Evolutionary conservation across 2,888 invertebrate species (phyloP).

Genomic region (Machimus atricapillus): DNA sequence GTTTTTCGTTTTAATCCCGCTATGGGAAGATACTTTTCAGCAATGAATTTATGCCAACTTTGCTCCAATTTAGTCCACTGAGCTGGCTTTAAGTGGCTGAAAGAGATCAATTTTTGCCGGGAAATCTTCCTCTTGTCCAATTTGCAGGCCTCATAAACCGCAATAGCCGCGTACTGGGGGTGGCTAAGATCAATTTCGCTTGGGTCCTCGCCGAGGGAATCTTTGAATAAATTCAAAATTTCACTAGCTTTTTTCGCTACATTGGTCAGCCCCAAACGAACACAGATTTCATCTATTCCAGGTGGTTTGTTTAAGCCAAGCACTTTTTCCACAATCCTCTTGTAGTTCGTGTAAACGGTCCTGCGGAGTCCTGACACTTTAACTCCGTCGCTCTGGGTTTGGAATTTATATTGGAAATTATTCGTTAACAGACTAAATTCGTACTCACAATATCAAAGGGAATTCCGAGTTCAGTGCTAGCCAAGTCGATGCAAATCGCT

Average conservation of each 20-base stretch:
- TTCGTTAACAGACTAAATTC: background rate
- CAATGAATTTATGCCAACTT: slow-evolving; percentile 66
- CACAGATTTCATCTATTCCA: slow-evolving; percentile 67
- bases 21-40: slow-evolving; percentile 30
- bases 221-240: slow-evolving; percentile 65
- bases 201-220: slow-evolving; percentile 56
- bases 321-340: slow-evolving; percentile 68
- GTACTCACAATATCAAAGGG: slow-evolving; percentile 63
- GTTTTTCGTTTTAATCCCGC: background rate
- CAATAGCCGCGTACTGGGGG: slow-evolving; percentile 72
- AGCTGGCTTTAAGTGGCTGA: slow-evolving; percentile 67
- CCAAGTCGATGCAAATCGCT: slow-evolving; percentile 70
- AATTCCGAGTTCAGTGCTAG: slow-evolving; percentile 64
- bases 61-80: slow-evolving; percentile 70
- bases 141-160: slow-evolving; percentile 71
- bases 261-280: slow-evolving; percentile 65
- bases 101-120: slow-evolving; percentile 66
- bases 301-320: slow-evolving; percentile 67
- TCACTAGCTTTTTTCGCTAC: slow-evolving; percentile 64
- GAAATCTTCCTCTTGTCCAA: slow-evolving; percentile 67
- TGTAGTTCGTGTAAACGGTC: slow-evolving; percentile 65
- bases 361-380: slow-evolving; percentile 68
- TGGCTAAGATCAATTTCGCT: slow-evolving; percentile 67
- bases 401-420: background rate
- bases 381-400: slow-evolving; percentile 66